phyloP scores from a whole-genome alignment of 2,888 invertebrate species.

The Dioctria linearis region DNA sequence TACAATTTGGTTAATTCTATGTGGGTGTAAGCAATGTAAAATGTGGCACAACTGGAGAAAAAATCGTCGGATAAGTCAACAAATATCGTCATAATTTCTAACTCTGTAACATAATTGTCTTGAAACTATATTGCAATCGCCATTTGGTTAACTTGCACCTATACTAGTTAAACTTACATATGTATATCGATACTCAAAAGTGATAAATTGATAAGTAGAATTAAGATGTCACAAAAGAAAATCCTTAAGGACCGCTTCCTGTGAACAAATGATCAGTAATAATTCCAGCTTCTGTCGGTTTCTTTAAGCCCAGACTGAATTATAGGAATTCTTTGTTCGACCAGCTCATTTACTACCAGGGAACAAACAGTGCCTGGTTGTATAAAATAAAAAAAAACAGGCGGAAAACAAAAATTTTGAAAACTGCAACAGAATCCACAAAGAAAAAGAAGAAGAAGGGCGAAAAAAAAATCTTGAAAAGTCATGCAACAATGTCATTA shows the following conservation, averaged over 20 bases:
- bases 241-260: constrained; percentile 41
- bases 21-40: too few species aligned
- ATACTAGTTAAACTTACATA: too few species aligned
- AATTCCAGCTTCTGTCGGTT: constrained; percentile 53
- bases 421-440: constrained; percentile 29
- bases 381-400: constrained; percentile 1
- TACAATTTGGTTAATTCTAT: too few species aligned
- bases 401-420: constrained; percentile 38
- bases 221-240: constrained; percentile 49
- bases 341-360: constrained; percentile 32
- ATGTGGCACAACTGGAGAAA: too few species aligned
- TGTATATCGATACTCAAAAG: background rate
- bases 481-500: constrained; percentile 56
- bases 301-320: constrained; percentile 19
- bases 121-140: too few species aligned
- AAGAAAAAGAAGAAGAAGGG: background rate
- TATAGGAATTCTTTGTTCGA: constrained; percentile 13
- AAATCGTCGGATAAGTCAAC: too few species aligned
- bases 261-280: constrained; percentile 47
- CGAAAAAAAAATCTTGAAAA: constrained; percentile 25
- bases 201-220: constrained; percentile 37
- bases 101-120: too few species aligned
- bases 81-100: too few species aligned
- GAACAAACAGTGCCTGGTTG: constrained; percentile 19
- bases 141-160: too few species aligned